These are phyloP conservation scores for Cephus rjabovi DNA, from an alignment of 2,888 invertebrate genomes.

Conservation along the genomic window DNA sequence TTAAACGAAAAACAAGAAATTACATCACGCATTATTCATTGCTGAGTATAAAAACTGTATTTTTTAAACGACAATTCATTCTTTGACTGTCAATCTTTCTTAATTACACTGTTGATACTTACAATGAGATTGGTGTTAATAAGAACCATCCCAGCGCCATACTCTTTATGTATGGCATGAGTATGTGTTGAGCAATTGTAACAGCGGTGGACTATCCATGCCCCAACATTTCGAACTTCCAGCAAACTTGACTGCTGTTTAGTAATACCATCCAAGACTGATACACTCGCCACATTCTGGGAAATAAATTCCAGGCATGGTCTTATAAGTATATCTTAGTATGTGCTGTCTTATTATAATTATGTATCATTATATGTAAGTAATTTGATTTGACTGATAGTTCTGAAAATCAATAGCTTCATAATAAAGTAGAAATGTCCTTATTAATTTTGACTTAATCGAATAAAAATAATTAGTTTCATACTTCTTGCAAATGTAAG, in stretches of 20 bases:
- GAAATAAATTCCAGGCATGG: too few species aligned
- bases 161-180: constrained; percentile 73
- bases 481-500: too few species aligned
- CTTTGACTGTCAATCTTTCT: constrained; percentile 1
- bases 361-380: too few species aligned
- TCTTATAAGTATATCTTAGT: too few species aligned
- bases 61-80: constrained; percentile 6
- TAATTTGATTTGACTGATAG: too few species aligned
- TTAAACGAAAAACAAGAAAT: neutral
- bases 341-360: too few species aligned
- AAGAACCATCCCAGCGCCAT: constrained; percentile 69
- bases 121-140: constrained; percentile 73
- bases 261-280: constrained; percentile 68
- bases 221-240: constrained; percentile 70
- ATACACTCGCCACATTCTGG: constrained; percentile 70
- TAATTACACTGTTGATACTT: constrained; percentile 50
- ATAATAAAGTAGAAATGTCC: too few species aligned
- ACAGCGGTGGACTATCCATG: constrained; percentile 74
- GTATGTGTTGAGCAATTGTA: constrained; percentile 75
- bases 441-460: too few species aligned
- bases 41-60: constrained; percentile 7
- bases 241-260: constrained; percentile 73
- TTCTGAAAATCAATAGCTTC: too few species aligned
- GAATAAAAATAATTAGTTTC: too few species aligned
- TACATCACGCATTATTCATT: constrained; percentile 5